Base-by-base conservation (phyloP, 2,888 invertebrate species). In the Pseudoips prasinana region DNA sequence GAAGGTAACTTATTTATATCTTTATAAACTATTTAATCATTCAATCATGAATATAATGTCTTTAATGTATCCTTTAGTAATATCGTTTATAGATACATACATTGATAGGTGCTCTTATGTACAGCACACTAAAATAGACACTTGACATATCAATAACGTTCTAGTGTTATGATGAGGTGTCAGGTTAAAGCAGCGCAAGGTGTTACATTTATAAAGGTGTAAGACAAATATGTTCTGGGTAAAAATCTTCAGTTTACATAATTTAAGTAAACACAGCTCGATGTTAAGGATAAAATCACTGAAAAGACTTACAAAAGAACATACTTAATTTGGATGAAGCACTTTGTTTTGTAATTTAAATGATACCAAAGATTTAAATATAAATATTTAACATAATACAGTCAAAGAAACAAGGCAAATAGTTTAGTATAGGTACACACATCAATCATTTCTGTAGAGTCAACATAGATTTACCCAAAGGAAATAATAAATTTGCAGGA, bases 151-250 rank as follows among this genome's bases (percentile, higher is more conserved):
- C 19, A 41, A 29, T 42, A 42, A 38, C 29, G 40, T 39, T 41
- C 39, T 46, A 55, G 45, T 53, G 49, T 48, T 25, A 31, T 42
- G 36, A 33, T 46, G 35, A 33, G 27, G 44, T 51, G 57, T 54
- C 50, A 39, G 33, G 34, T 42, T 39, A 44, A 65, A 65, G 65
- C 64, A 47, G 61, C 46, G 61, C 38, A 39, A 48, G 31, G 39
- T 56, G 51, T 48, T 29, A 39, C 17, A 33, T 35, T n/a, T 29
- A 48, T 58, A 64, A 49, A 43, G 50, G 54, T 58, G 60, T 57
- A 50, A 27, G 17, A 41, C 46, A 43, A 39, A 18, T 45, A 58
- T 57, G 47, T 49, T 56, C 46, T 47, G 20, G 31, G 29, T 36
- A 33, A 28, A 29, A 37, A 42, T 43, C 33, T 43, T 31, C 14